Conservation (phyloP, 2,888 invertebrate species). For the Eupsilia transversa region DNA sequence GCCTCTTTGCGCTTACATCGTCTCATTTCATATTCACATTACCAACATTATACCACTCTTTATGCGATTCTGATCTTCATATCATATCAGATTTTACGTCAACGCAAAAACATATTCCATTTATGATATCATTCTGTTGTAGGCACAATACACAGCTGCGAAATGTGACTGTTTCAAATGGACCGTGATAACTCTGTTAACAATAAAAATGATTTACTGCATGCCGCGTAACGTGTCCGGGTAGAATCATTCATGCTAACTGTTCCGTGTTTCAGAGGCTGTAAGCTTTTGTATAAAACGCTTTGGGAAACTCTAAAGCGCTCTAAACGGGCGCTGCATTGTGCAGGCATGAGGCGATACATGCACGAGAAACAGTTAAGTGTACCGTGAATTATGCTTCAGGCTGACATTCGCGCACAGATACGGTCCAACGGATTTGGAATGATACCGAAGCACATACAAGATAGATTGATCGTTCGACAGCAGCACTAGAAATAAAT, state of each 20-base stretch:
- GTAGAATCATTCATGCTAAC: slow-evolving; percentile 57
- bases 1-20: slow-evolving; percentile 37
- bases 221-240: slow-evolving; percentile 40
- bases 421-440: slow-evolving; percentile 30
- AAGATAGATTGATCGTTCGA: slow-evolving; percentile 47
- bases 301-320: slow-evolving; percentile 45
- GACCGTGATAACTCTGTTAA: slow-evolving; percentile 41
- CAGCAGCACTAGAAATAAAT: slow-evolving; percentile 61
- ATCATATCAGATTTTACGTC: slow-evolving; percentile 43
- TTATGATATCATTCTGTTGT: slow-evolving; percentile 25
- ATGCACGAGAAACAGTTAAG: slow-evolving; percentile 28
- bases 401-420: slow-evolving; percentile 22
- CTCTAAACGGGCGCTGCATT: slow-evolving; percentile 38
- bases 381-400: slow-evolving; percentile 39
- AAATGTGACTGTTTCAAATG: slow-evolving; percentile 52
- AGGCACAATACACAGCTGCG: slow-evolving; percentile 25
- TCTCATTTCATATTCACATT: slow-evolving; percentile 55
- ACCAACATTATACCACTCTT: slow-evolving; percentile 34
- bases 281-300: slow-evolving; percentile 52
- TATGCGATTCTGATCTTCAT: slow-evolving; percentile 46
- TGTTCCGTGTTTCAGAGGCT: slow-evolving; percentile 45
- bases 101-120: slow-evolving; percentile 46
- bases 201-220: slow-evolving; percentile 61
- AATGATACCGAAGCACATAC: slow-evolving; percentile 42
- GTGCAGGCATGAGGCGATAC: slow-evolving; percentile 25